Evolutionary conservation across 23 tunicate genomes (phyloP).

Genomic region (Ciona savignyi): DNA sequence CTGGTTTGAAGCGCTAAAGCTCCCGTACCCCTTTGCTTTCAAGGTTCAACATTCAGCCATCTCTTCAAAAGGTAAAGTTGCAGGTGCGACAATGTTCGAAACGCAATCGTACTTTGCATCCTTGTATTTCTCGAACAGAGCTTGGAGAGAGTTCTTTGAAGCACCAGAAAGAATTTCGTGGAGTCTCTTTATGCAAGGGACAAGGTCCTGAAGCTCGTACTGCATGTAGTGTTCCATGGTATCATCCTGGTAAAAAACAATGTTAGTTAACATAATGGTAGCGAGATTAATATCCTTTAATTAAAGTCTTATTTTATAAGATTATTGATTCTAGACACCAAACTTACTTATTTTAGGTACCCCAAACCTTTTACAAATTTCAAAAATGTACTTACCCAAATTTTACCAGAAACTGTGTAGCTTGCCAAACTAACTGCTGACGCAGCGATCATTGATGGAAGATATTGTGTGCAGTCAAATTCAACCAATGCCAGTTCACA

Average conservation of each 20-base stretch:
- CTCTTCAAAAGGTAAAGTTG: constrained; percentile 22
- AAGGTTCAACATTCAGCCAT: constrained; percentile 19
- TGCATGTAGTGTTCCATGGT: constrained; percentile 76
- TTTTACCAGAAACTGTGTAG: constrained; percentile 71
- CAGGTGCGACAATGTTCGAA: constrained; percentile 10
- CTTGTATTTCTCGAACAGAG: constrained; percentile 77
- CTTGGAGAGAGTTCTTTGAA: constrained; percentile 49
- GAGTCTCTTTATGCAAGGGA: constrained; percentile 59
- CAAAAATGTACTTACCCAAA: constrained; percentile 89
- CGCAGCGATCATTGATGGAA: constrained; percentile 82
- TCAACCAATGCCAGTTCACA: constrained; percentile 83
- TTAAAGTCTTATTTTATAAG: no score
- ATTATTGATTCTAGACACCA: no score
- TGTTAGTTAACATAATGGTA: no score
- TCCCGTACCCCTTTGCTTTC: background rate
- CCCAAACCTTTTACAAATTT: no score
- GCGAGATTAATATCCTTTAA: no score
- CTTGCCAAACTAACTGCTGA: constrained; percentile 72
- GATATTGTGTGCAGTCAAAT: constrained; percentile 48
- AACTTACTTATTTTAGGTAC: no score
- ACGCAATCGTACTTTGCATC: constrained; percentile 73
- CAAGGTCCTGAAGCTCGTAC: constrained; percentile 52
- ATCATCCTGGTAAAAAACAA: constrained; percentile 85
- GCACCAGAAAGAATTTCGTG: constrained; percentile 36
- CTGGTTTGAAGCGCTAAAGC: background rate